Base-by-base conservation (phyloP, 2,797 vertebrate genomes). In the Trematomus bernacchii region DNA sequence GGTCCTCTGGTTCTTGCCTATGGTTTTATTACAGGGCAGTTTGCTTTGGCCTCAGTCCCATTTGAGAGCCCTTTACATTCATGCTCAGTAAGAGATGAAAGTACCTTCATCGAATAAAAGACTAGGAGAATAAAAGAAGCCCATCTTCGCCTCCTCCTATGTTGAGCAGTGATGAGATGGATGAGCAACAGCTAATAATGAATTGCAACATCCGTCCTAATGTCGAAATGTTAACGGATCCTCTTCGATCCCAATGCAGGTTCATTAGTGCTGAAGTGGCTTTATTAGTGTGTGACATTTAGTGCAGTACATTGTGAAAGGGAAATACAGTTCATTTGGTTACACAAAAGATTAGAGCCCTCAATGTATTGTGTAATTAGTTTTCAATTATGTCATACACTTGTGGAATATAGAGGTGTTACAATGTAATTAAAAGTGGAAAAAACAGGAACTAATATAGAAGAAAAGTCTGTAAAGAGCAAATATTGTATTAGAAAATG, bases 171-270 rank as follows among this genome's bases (percentile, higher is more conserved):
- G 23, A 33, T 37, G 33, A 80, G 74, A 75, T 8, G 76, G 75
- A 84, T 72, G 61, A 81, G 23, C 44, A 83, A 54, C 44, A 40
- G 80, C 69, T 70, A 10, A 82, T 80, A 61, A 69, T 69, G 43
- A 78, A 77, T 80, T 66, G 18, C 62, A 77, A 12, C 50, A 15
- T 73, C 50, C 60, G 46, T 71, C 40, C 21, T 18, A 37, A 33
- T 80, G 50, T n/a, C n/a, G 50, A 79, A 67, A 81, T 66, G 74
- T 77, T 64, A 79, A 53, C 57, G 12, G 63, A 12, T 74, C 60
- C 79, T 53, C 79, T 75, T 66, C 57, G 37, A 51, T 63, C 44
- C 37, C 33, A 12, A 18, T 44, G 44, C 50, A 63, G 65, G n/a
- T 59, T 48, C 52, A 76, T 84, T 82, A 70, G 66, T 33, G 44